Evolutionary conservation across 2,797 vertebrate species (phyloP).

Genomic region (Poecilia wingei): DNA sequence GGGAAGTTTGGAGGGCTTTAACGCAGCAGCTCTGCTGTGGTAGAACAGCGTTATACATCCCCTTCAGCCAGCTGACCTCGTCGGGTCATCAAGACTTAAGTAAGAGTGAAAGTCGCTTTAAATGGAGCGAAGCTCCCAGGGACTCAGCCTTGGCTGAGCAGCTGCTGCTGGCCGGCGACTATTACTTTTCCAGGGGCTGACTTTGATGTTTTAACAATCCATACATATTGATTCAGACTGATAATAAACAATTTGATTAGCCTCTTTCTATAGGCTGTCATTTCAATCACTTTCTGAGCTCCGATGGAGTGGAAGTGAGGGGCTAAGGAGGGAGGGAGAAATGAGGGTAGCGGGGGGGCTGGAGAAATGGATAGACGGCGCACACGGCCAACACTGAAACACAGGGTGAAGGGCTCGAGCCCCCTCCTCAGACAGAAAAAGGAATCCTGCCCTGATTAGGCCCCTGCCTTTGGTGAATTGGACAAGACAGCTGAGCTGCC

Average conservation of each 20-base stretch:
- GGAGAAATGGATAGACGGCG: slow-evolving; percentile 56
- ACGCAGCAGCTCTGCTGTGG: slow-evolving; percentile 47
- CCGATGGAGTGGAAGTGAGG: slow-evolving; percentile 94
- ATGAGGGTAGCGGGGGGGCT: slow-evolving; percentile 79
- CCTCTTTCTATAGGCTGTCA: slow-evolving; percentile 99
- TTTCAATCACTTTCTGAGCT: slow-evolving; percentile 97
- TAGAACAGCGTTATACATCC: slow-evolving; percentile 67
- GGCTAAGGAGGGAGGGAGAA: slow-evolving; percentile 82
- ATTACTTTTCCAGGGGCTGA: slow-evolving; percentile 91
- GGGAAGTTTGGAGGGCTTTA: slow-evolving; percentile 72
- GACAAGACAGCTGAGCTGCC: slow-evolving; percentile 99
- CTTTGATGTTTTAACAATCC: slow-evolving; percentile 99
- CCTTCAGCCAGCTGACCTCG: slow-evolving; percentile 80
- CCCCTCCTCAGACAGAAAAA: slow-evolving; percentile 89
- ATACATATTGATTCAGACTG: slow-evolving; percentile 99
- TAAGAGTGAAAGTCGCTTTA: slow-evolving; percentile 87
- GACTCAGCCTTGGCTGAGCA: slow-evolving; percentile 81
- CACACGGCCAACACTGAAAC: slow-evolving; percentile 79
- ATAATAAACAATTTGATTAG: slow-evolving; percentile 99
- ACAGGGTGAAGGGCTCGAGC: slow-evolving; percentile 67
- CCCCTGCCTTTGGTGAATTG: slow-evolving; percentile 98
- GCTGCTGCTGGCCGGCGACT: slow-evolving; percentile 87
- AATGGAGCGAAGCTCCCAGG: slow-evolving; percentile 77
- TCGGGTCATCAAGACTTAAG: slow-evolving; percentile 84
- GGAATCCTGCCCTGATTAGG: slow-evolving; percentile 99